Evolutionary conservation across 2,113 vertebrate genomes (phyloP), one percentile per base, ranked within the genome.

Genomic region (Urocolius indicus): DNA sequence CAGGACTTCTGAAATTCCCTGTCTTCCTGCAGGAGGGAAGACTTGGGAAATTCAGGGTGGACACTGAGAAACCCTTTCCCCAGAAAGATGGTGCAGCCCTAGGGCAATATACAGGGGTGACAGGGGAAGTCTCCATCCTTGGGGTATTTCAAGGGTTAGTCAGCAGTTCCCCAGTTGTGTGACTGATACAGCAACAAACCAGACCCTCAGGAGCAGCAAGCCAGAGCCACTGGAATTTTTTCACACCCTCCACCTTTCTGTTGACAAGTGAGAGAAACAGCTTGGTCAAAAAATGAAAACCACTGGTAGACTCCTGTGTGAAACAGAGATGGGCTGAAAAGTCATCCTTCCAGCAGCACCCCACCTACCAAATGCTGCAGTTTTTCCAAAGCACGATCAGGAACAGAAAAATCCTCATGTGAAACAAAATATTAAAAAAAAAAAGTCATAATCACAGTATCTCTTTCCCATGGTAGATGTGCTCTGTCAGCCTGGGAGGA

Each of bases 71-170:
- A 57, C 2, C 8, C 13, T 20, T 85, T 93, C 20, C 66, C 14
- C 27, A 48, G 63, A 43, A 59, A 16, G 4, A 10, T 22, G 41
- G 13, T 78, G 75, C 26, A 74, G 46, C 32, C n/a, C 24, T 38
- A 16, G 26, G 15, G 26, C 16, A 51, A 43, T 13, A 4, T 9
- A 30, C 16, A 0, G 2, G 13, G 3, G 5, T 61, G 29, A 51
- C 3, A 2, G 14, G 8, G 11, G 13, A 41, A 12, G 2, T 59
- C 21, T 49, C 27, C 59, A 20, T 10, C 14, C 19, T 13, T 59
- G 49, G 21, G 10, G 48, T 17, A 24, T 65, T 80, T 52, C 45
- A 77, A 17, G 26, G 11, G 13, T 36, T 68, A n/a, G 20, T 36
- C 34, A 16, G 26, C 1, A 0, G 1, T 52, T 84, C 22, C 18